Evolutionary conservation across 2,888 invertebrate species (phyloP), one percentile per base, ranked within the genome.

Genomic region (Lasioglossum figueresi): DNA sequence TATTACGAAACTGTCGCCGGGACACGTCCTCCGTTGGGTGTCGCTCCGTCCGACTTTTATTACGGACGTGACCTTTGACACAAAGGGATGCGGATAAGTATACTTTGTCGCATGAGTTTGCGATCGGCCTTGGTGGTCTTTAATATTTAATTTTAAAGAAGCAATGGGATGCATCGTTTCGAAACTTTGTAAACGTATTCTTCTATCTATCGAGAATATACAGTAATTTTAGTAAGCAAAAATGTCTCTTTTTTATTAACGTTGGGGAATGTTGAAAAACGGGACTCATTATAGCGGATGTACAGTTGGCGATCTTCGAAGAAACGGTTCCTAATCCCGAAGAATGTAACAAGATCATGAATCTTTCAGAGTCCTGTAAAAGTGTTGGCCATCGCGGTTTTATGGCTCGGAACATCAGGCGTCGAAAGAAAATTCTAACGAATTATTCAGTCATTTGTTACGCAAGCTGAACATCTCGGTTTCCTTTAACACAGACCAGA

Each of bases 11-110:
- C 76, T 37, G 43, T 45, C 76, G 40, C 40, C 63, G 31, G 74
- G 71, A 34, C 40, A 37, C 43, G 34, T n/a, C 27, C 68, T 56
- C 83, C 27, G 74, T n/a, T 48, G 71, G 73, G 77, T 88, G 80
- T 86, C 82, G 83, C 80, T 71, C 75, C 81, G n/a, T 68, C 1
- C 45, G 82, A 88, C 89, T 90, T 90, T 90, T 90, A 90, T 88
- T 90, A 43, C 82, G 73, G 43, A 70, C 72, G 82, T 90, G 83
- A 88, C 88, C 79, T 87, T 84, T 80, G 79, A 75, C 83, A 73
- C 79, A 40, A 34, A 10, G 37, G 10, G 34, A 63, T 40, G 27
- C 66, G 56, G 45, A 34, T 76, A 31, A 76, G 71, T 56, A 48
- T 77, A 85, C 75, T 83, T 86, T 89, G 89, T 86, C 84, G 78